Conservation (phyloP, 2,888 invertebrate genomes). For the Teleogryllus oceanicus region DNA sequence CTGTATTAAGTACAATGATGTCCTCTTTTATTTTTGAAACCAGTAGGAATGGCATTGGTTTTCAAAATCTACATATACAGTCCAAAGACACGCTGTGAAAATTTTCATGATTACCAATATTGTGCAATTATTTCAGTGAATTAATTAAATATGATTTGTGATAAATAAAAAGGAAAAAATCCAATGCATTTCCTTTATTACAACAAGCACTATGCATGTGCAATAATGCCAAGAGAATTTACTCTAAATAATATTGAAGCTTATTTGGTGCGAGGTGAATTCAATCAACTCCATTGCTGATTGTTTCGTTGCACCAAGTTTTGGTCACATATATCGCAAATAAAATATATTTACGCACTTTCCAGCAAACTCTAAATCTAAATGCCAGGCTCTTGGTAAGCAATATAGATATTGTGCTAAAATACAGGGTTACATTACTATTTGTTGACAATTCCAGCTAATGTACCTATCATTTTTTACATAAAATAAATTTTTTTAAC, state of each 20-base stretch:
- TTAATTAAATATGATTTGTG: not conserved
- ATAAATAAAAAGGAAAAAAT: not conserved
- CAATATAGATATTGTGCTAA: not conserved
- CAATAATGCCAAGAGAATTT: constrained; percentile 1
- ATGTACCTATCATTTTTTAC: too few relatives aligned
- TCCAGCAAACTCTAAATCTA: not conserved
- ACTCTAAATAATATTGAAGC: not conserved
- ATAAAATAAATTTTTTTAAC: too few relatives aligned
- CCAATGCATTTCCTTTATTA: constrained; percentile 1
- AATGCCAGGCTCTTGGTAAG: not conserved
- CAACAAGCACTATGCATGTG: constrained; percentile 18
- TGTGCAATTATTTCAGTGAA: not conserved
- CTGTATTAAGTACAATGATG: not conserved
- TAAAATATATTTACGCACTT: not conserved
- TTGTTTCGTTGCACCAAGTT: not conserved
- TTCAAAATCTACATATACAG: not conserved
- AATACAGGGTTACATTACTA: not conserved
- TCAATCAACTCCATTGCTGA: not conserved
- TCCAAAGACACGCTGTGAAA: not conserved
- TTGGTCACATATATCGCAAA: not conserved
- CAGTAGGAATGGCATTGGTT: constrained; percentile 18
- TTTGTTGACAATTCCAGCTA: not conserved
- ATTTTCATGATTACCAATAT: not conserved
- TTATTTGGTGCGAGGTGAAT: not conserved
- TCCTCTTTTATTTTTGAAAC: not conserved